A percentile compares a stretch with the other conserved stretches of the same genome.
These are phyloP conservation scores for Zhuqinia jingwanae DNA, from an alignment of 2,888 invertebrate species.

Conservation along the genomic window DNA sequence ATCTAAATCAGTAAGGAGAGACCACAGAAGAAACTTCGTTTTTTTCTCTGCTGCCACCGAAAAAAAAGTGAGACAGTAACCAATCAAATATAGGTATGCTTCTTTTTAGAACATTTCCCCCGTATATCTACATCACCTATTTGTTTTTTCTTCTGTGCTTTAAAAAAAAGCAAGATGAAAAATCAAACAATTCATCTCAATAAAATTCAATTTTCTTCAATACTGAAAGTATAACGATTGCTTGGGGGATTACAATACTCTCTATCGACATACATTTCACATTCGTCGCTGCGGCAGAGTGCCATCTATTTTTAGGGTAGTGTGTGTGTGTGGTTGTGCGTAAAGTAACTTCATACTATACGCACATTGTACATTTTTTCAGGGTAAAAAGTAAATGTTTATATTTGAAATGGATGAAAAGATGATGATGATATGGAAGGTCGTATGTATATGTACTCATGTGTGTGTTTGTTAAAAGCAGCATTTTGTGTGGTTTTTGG, in stretches of 20 bases:
- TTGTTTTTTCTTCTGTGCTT: background rate
- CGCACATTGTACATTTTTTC: too few species aligned
- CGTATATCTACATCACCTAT: background rate
- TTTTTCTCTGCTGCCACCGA: too few species aligned
- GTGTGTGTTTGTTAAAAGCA: background rate
- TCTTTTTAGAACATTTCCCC: too few species aligned
- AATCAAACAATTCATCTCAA: conserved; percentile 67
- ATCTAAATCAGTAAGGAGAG: conserved; percentile 54
- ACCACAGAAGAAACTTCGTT: background rate
- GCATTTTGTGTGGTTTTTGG: background rate
- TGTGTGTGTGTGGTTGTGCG: too few species aligned
- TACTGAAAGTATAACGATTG: conserved; percentile 46
- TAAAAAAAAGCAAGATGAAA: background rate
- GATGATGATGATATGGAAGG: conserved; percentile 12
- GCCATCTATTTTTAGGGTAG: too few species aligned
- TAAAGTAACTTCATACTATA: too few species aligned
- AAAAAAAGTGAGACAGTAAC: background rate
- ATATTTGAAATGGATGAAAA: conserved; percentile 14
- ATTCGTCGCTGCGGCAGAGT: too few species aligned
- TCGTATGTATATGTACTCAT: background rate
- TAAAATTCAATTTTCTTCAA: conserved; percentile 63
- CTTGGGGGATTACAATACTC: conserved; percentile 9
- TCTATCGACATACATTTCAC: background rate
- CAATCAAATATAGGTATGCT: too few species aligned
- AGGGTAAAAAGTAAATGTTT: conserved; percentile 14